A percentile compares a stretch with the other conserved stretches of the same genome.
Conservation (phyloP, 2,113 vertebrate species). For the Typhlomys cinereus region DNA sequence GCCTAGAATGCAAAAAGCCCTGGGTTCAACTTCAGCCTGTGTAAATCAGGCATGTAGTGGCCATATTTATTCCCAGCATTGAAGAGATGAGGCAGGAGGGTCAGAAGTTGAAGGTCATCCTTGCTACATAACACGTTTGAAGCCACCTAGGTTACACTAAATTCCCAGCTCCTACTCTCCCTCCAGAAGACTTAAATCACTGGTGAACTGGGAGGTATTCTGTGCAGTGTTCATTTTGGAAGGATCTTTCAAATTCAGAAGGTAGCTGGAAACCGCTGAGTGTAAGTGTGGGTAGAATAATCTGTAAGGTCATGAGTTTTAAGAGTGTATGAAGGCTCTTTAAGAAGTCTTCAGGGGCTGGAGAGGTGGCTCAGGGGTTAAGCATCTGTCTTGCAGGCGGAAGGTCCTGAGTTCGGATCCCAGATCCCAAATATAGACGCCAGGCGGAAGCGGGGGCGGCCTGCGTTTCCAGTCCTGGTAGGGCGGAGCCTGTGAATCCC, state of each 20-base stretch:
- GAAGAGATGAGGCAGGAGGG: neutral
- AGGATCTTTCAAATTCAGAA: neutral
- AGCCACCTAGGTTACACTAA: neutral
- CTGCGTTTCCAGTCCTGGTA: too few species aligned
- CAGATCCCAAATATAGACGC: too few species aligned
- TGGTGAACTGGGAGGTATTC: neutral
- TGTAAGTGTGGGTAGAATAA: neutral
- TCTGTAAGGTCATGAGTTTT: neutral
- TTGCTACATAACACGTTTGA: neutral
- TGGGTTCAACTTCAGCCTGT: too few species aligned
- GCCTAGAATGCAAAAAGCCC: neutral
- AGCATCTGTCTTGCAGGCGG: too few species aligned
- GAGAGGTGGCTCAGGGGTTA: too few species aligned
- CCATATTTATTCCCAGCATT: neutral
- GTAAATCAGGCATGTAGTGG: neutral
- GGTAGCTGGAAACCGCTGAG: neutral
- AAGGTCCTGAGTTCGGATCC: too few species aligned
- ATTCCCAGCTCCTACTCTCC: too few species aligned
- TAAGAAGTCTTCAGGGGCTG: too few species aligned
- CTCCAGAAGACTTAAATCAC: neutral
- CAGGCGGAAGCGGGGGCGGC: too few species aligned
- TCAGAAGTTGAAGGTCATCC: neutral
- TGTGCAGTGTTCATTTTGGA: neutral
- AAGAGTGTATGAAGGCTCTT: conserved; percentile 19
- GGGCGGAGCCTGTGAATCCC: too few species aligned